phyloP scores from a whole-genome alignment of 1,140 invertebrate genomes.

The Drosophila elegans region DNA sequence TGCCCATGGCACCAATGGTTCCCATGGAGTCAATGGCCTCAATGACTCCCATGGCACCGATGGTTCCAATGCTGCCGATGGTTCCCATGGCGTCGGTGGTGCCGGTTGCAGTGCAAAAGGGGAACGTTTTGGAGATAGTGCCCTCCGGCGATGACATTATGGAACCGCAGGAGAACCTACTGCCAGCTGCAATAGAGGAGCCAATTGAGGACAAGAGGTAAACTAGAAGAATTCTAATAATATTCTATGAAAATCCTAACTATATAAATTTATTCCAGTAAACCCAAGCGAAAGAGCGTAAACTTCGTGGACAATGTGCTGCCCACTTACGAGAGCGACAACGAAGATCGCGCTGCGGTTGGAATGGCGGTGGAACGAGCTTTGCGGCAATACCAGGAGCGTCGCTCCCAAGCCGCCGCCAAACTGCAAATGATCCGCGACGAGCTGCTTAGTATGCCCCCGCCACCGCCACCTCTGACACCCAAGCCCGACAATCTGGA shows the following conservation, averaged over 20 bases:
- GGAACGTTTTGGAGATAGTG: constrained; percentile 81
- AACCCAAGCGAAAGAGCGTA: constrained; percentile 72
- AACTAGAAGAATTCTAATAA: neutral
- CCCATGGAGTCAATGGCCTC: constrained; percentile 13
- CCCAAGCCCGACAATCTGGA: constrained; percentile 52
- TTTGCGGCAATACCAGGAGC: constrained; percentile 32
- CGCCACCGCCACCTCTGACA: constrained; percentile 51
- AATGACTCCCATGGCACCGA: constrained; percentile 45
- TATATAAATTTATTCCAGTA: constrained; percentile 33
- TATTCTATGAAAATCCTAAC: neutral
- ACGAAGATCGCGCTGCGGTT: constrained; percentile 68
- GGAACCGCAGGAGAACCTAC: neutral
- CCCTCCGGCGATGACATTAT: constrained; percentile 34
- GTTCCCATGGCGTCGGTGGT: constrained; percentile 41
- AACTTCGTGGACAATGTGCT: constrained; percentile 75
- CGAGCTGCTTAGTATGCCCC: constrained; percentile 49
- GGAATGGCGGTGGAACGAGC: constrained; percentile 50
- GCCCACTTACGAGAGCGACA: constrained; percentile 74
- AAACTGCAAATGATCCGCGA: constrained; percentile 51
- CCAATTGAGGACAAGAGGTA: constrained; percentile 54
- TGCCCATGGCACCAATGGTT: constrained; percentile 19
- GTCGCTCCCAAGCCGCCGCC: constrained; percentile 34
- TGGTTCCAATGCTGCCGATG: constrained; percentile 14
- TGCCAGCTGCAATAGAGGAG: constrained; percentile 28
- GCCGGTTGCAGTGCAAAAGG: constrained; percentile 77